Percentiles rank a stretch among this genome's conserved stretches.
Conservation (phyloP, 2,888 invertebrate species). For the Drosophila mayaguana region DNA sequence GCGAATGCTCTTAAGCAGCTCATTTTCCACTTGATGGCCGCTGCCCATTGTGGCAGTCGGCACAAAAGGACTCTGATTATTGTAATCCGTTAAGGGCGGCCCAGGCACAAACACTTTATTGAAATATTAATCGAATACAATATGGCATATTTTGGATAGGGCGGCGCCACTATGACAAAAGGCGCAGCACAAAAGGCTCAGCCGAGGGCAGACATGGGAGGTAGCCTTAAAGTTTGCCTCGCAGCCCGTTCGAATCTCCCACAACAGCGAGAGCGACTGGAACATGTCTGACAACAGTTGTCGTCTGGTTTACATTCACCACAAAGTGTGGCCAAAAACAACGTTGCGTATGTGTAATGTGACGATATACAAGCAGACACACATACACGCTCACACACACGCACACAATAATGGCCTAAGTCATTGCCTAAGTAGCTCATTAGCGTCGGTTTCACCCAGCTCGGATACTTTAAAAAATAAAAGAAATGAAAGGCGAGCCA, state of each 20-base stretch:
- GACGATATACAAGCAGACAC: conserved; percentile 47
- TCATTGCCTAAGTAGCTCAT: conserved; percentile 77
- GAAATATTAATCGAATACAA: conserved; percentile 78
- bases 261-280: conserved; percentile 8
- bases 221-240: background rate
- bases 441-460: conserved; percentile 61
- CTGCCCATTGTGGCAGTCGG: conserved; percentile 25
- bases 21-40: conserved; percentile 22
- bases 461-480: conserved; percentile 49
- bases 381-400: conserved; percentile 34
- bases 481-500: conserved; percentile 30
- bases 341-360: conserved; percentile 70
- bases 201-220: background rate
- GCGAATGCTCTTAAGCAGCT: conserved; percentile 10
- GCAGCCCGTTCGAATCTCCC: background rate
- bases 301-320: conserved; percentile 20
- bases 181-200: conserved; percentile 14
- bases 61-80: conserved; percentile 66
- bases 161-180: conserved; percentile 34
- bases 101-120: conserved; percentile 69
- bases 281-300: conserved; percentile 30
- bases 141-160: conserved; percentile 51
- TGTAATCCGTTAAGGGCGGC: conserved; percentile 68
- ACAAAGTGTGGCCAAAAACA: conserved; percentile 27
- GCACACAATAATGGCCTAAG: conserved; percentile 71